phyloP scores from a whole-genome alignment of 92 coral and sea anemone species.

The Metridium senile region DNA sequence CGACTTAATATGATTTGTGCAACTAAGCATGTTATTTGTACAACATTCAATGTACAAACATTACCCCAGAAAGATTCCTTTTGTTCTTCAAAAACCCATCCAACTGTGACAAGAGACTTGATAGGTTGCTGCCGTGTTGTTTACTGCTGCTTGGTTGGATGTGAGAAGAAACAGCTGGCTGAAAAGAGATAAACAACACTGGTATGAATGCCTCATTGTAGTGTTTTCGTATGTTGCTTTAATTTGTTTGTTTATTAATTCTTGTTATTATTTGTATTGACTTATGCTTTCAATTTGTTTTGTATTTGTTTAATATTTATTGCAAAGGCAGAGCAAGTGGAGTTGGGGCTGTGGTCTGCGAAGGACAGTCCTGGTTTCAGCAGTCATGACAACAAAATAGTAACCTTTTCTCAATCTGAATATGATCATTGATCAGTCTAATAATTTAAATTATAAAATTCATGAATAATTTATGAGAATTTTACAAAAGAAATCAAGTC shows the following conservation, averaged over 20 bases:
- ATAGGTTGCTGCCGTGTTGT: slow-evolving; percentile 17
- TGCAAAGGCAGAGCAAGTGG: background rate
- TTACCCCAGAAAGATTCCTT: slow-evolving; percentile 58
- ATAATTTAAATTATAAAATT: too few species aligned
- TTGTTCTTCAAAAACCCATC: slow-evolving; percentile 41
- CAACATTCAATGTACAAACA: background rate
- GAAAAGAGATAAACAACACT: slow-evolving; percentile 17
- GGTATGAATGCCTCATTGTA: background rate
- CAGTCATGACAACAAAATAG: too few species aligned
- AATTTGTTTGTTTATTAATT: background rate
- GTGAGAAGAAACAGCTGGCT: slow-evolving; percentile 62
- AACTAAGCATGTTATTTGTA: too few species aligned
- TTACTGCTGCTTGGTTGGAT: slow-evolving; percentile 43
- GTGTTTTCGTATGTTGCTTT: background rate
- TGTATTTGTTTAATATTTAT: too few species aligned
- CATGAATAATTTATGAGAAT: too few species aligned
- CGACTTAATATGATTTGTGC: too few species aligned
- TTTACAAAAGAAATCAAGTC: too few species aligned
- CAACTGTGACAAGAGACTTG: slow-evolving; percentile 29
- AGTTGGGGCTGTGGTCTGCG: background rate
- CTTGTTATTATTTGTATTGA: background rate
- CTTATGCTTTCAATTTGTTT: too few species aligned
- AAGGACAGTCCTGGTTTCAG: background rate
- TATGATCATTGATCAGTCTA: too few species aligned
- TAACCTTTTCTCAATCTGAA: too few species aligned